Evolutionary conservation across 2,113 vertebrate species (phyloP).

Genomic region (Bambusicola thoracicus): DNA sequence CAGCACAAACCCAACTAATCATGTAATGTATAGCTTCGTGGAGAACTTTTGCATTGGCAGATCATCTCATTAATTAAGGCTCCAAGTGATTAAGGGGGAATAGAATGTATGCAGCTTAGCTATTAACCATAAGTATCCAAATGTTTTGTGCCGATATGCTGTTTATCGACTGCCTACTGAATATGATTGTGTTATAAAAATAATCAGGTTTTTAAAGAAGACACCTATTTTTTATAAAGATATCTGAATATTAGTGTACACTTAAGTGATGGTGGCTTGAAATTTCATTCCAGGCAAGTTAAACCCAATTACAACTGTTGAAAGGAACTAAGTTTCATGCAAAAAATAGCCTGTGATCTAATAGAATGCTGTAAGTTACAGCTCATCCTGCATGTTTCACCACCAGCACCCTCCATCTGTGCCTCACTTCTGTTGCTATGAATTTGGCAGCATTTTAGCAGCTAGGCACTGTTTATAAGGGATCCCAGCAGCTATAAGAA

Average conservation of each 20-base stretch:
- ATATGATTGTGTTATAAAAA: background rate
- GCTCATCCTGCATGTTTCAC: constrained; percentile 41
- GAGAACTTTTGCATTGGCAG: background rate
- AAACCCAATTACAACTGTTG: background rate
- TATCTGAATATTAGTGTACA: background rate
- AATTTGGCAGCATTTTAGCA: constrained; percentile 60
- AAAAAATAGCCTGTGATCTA: constrained; percentile 47
- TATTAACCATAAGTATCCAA: background rate
- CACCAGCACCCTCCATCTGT: constrained; percentile 35
- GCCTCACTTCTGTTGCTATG: constrained; percentile 42
- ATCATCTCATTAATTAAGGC: background rate
- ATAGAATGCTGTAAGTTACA: constrained; percentile 29
- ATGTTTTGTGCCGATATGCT: background rate
- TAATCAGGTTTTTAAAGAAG: background rate
- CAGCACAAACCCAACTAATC: background rate
- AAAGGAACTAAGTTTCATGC: background rate
- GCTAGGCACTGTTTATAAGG: constrained; percentile 58
- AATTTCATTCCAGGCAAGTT: constrained; percentile 1
- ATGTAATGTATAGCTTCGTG: background rate
- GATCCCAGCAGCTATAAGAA: constrained; percentile 48
- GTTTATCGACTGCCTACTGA: background rate
- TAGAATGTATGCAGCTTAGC: background rate
- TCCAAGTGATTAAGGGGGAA: background rate
- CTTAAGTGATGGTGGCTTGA: background rate
- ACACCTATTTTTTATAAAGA: background rate